A percentile compares a stretch with the other conserved stretches of the same genome.
phyloP scores from a whole-genome alignment of 2,113 vertebrate genomes.

The Ptyas mucosa region DNA sequence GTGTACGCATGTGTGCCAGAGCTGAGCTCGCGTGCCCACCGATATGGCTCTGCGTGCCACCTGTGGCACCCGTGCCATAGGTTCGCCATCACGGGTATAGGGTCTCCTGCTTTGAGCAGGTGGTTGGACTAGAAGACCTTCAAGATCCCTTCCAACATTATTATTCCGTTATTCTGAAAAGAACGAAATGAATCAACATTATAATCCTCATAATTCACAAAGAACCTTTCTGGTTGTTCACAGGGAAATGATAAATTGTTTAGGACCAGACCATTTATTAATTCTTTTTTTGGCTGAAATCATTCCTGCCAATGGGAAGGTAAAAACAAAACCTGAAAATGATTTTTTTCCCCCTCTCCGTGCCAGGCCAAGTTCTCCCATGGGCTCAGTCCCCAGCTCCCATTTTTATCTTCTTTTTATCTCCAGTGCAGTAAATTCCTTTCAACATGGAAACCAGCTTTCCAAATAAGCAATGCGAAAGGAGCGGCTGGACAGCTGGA shows the following conservation, averaged over 20 bases:
- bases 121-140: not conserved
- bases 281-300: slow-evolving; percentile 55
- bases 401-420: slow-evolving; percentile 59
- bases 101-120: too few species aligned
- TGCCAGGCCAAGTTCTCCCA: not conserved
- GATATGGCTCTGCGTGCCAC: too few species aligned
- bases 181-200: not conserved
- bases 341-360: slow-evolving; percentile 45
- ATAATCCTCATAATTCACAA: slow-evolving; percentile 18
- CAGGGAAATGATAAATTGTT: slow-evolving; percentile 43
- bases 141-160: not conserved
- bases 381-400: not conserved
- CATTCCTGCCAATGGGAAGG: slow-evolving; percentile 53
- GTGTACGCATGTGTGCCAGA: too few species aligned
- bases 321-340: slow-evolving; percentile 47
- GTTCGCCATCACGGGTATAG: too few species aligned
- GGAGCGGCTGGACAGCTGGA: not conserved
- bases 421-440: slow-evolving; percentile 38
- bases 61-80: too few species aligned
- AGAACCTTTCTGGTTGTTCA: not conserved
- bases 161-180: not conserved
- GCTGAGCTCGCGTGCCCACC: too few species aligned
- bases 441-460: slow-evolving; percentile 44
- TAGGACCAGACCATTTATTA: slow-evolving; percentile 55
- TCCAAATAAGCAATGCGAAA: slow-evolving; percentile 28